phyloP scores from a whole-genome alignment of 2,113 vertebrate species.

The Ammospiza nelsoni region DNA sequence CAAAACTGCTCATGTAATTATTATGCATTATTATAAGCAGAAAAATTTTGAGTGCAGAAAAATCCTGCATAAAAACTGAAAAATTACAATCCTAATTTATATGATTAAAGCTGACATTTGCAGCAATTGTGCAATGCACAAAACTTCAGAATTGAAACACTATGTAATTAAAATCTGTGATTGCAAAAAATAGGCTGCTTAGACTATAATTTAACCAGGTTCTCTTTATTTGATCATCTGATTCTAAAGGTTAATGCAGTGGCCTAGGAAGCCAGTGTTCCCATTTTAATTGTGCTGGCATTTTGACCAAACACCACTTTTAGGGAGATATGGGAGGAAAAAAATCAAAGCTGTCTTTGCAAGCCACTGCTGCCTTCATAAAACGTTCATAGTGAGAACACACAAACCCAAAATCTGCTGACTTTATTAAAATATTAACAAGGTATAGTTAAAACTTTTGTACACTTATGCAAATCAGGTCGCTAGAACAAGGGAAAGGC shows the following conservation, averaged over 20 bases:
- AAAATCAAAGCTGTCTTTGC: neutral
- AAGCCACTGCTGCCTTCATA: neutral
- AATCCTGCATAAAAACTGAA: conserved; percentile 51
- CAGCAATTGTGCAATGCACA: conserved; percentile 55
- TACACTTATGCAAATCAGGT: conserved; percentile 18
- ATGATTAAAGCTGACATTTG: conserved; percentile 71
- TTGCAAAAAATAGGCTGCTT: conserved; percentile 61
- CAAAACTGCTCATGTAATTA: conserved; percentile 3
- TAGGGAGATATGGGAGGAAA: neutral
- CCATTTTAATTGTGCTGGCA: neutral
- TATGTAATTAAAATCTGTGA: conserved; percentile 77
- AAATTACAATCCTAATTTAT: conserved; percentile 66
- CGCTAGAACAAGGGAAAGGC: conserved; percentile 34
- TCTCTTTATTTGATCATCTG: conserved; percentile 56
- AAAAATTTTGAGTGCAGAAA: neutral
- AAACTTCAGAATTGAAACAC: conserved; percentile 60
- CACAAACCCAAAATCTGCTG: conserved; percentile 58
- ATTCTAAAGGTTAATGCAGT: conserved; percentile 68
- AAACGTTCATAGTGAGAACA: neutral
- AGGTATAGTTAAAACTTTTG: conserved; percentile 71
- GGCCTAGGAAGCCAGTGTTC: conserved; percentile 40
- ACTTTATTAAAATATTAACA: conserved; percentile 75
- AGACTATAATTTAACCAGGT: conserved; percentile 67
- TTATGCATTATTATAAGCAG: neutral
- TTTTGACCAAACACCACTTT: conserved; percentile 35